Evolutionary conservation across 2,888 invertebrate genomes (phyloP), one percentile per base, ranked within the genome.

Genomic region (Siphonodentalium dalli): DNA sequence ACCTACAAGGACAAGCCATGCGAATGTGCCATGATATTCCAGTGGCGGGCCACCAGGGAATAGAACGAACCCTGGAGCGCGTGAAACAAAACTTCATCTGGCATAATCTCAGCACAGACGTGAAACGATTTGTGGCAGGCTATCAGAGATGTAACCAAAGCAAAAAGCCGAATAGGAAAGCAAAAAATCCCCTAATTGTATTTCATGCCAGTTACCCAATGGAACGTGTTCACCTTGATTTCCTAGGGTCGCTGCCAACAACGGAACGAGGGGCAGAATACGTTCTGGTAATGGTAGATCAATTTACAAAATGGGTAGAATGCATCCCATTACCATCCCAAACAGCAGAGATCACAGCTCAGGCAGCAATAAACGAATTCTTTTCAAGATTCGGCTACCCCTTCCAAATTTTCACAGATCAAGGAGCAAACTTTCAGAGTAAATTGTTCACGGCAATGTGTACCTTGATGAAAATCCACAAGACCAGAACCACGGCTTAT

Each of bases 161-260:
- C 15, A 46, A 46, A 29, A 46, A 38, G 24, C n/a, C 21, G n/a
- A 13, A 24, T 13, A 35, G 26, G 13, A 20, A 38, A 20, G 46
- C 26, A 21, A 41, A 26, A 24, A 20, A 8, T 11, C 45, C 52
- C 13, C 21, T 52, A 8, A 53, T n/a, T 33, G 24, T 95, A 95
- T 76, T 90, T 89, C 24, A 93, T 90, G 84, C 96, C 93, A 71
- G 90, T 88, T 9, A 26, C 15, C 53, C 53, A 4, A 53, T 53
- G 53, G 46, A 53, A 26, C 3, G 53, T 11, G 47, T 53, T n/a
- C 53, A 53, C 28, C 27, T 53, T 20, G 53, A 53, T 41, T 53
- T 39, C n/a, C 11, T 53, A 4, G 53, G 54, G n/a, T 48, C 47
- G 18, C 42, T 54, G 21, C 46, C 46, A 3, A 48, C 29, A 24